Conservation (phyloP, 2,113 vertebrate species). For the Nothoprocta perdicaria region DNA sequence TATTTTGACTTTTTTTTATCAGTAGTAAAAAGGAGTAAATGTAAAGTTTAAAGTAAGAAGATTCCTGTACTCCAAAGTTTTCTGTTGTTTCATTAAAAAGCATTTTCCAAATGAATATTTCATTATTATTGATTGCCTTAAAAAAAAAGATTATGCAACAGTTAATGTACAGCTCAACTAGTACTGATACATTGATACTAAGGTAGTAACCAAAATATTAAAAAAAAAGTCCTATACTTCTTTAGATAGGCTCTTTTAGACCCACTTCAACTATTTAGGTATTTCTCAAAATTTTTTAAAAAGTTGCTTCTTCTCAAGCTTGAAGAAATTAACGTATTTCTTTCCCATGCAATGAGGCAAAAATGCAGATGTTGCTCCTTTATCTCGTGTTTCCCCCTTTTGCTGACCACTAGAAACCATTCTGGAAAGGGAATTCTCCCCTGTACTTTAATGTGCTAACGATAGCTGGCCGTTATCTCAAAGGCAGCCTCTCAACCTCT, state of each 20-base stretch:
- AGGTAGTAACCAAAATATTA: neutral
- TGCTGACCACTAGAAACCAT: neutral
- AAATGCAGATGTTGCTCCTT: neutral
- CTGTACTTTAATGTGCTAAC: neutral
- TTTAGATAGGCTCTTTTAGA: neutral
- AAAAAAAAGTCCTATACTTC: neutral
- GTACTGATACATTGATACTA: neutral
- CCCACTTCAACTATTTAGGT: neutral
- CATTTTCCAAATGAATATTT: neutral
- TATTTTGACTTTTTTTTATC: neutral
- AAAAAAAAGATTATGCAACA: neutral
- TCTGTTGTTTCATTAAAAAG: neutral
- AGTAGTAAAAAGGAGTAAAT: neutral
- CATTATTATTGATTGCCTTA: neutral
- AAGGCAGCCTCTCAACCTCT: slow-evolving; percentile 63
- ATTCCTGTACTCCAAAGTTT: neutral
- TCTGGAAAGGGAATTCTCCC: neutral
- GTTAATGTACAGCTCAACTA: neutral
- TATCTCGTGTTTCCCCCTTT: slow-evolving; percentile 20
- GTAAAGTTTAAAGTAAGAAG: neutral
- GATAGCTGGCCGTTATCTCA: slow-evolving; percentile 47
- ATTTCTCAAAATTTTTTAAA: neutral
- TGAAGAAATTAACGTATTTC: neutral
- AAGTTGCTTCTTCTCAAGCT: neutral
- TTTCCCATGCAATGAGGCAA: neutral